phyloP scores from a whole-genome alignment of 2,888 invertebrate species.

The Hemistola chrysoprasaria region DNA sequence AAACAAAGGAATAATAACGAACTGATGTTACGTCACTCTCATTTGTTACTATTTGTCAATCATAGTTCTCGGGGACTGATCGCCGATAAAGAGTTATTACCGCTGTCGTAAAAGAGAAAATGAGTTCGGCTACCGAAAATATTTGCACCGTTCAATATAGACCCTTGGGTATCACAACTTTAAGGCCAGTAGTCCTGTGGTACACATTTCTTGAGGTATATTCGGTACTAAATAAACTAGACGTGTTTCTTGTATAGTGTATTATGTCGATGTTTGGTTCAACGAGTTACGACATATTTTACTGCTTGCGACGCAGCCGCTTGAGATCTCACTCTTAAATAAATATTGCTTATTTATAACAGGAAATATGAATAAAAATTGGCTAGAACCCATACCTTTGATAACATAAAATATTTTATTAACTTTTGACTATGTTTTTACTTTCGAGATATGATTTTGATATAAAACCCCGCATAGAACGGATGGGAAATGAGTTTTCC shows the following conservation, averaged over 20 bases:
- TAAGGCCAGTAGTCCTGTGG: constrained; percentile 28
- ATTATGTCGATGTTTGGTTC: constrained; percentile 18
- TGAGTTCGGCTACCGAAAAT: constrained; percentile 29
- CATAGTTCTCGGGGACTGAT: constrained; percentile 46
- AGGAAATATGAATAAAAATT: constrained; percentile 21
- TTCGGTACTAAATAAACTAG: constrained; percentile 23
- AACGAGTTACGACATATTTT: constrained; percentile 29
- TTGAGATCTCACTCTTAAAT: constrained; percentile 24
- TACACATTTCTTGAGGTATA: constrained; percentile 28
- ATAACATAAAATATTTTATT: constrained; percentile 3
- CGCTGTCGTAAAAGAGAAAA: constrained; percentile 42
- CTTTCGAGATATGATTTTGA: not conserved
- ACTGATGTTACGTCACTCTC: constrained; percentile 56
- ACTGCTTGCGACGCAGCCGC: constrained; percentile 23
- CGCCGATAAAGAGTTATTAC: constrained; percentile 55
- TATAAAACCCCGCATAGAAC: too few relatives aligned
- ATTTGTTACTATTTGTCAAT: constrained; percentile 63
- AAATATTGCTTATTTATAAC: constrained; percentile 28
- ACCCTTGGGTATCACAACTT: constrained; percentile 18
- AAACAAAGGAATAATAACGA: constrained; percentile 56
- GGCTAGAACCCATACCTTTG: constrained; percentile 2
- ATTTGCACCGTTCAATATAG: constrained; percentile 18
- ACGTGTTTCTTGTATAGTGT: constrained; percentile 20
- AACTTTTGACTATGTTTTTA: not conserved
- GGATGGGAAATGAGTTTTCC: too few relatives aligned